Evolutionary conservation across 2,797 vertebrate species (phyloP).

Genomic region (Mallotus villosus): DNA sequence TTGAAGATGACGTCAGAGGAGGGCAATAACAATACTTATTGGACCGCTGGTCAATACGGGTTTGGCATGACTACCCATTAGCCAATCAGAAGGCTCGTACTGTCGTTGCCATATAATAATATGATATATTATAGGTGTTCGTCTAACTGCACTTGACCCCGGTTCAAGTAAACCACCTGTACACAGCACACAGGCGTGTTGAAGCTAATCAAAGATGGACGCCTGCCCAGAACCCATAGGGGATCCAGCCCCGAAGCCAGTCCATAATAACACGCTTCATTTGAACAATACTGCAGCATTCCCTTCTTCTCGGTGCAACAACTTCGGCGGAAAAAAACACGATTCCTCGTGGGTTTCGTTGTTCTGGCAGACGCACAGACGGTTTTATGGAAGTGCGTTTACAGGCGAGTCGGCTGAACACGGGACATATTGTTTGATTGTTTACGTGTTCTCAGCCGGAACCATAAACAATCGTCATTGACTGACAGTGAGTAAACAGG

Average conservation of each 20-base stretch:
- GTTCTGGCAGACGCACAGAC: neutral
- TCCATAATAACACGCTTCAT: neutral
- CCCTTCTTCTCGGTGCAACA: neutral
- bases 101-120: too few relatives aligned
- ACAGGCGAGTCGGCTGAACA: neutral
- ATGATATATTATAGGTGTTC: too few relatives aligned
- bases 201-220: neutral
- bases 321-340: neutral
- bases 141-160: neutral
- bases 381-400: constrained; percentile 8
- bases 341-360: neutral
- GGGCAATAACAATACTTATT: too few relatives aligned
- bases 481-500: constrained; percentile 29
- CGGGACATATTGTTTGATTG: constrained; percentile 23
- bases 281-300: neutral
- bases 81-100: too few relatives aligned
- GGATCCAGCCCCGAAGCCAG: neutral
- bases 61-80: too few relatives aligned
- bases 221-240: neutral
- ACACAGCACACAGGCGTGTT: neutral
- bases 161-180: neutral
- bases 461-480: constrained; percentile 25
- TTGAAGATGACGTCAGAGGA: too few relatives aligned
- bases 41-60: too few relatives aligned
- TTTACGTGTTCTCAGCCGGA: constrained; percentile 12